Evolutionary conservation across 2,888 invertebrate genomes (phyloP).

Genomic region (Heliconius ethilla): DNA sequence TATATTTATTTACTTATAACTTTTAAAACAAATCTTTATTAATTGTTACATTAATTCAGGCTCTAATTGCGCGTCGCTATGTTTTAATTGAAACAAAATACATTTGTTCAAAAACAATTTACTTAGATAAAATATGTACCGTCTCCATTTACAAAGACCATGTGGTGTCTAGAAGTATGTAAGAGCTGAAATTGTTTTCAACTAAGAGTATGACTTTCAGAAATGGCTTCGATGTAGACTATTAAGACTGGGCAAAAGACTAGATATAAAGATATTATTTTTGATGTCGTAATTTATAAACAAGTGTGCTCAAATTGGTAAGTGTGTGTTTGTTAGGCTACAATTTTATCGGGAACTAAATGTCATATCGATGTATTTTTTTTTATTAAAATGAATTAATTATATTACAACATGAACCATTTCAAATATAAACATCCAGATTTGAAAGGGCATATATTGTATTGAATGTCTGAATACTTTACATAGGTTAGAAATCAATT

Average conservation of each 20-base stretch:
- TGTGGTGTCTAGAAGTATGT: slow-evolving; percentile 40
- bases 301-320: too few species aligned
- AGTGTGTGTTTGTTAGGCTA: too few species aligned
- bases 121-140: slow-evolving; percentile 40
- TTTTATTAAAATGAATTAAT: too few species aligned
- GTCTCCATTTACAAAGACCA: slow-evolving; percentile 41
- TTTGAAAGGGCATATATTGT: too few species aligned
- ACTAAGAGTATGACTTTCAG: slow-evolving; percentile 11
- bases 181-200: slow-evolving; percentile 44
- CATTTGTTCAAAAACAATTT: slow-evolving; percentile 37
- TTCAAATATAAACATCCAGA: too few species aligned
- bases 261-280: background rate
- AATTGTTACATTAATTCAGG: slow-evolving; percentile 6
- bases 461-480: too few species aligned
- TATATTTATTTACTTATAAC: slow-evolving; percentile 5
- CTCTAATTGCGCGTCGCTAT: background rate
- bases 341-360: too few species aligned
- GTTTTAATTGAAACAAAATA: slow-evolving; percentile 32
- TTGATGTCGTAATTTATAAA: background rate
- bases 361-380: too few species aligned
- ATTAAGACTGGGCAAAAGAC: too few species aligned
- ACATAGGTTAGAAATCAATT: too few species aligned
- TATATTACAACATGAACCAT: too few species aligned
- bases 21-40: background rate
- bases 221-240: background rate